Conservation (phyloP, 2,113 vertebrate genomes). For the Todiramphus chloris region DNA sequence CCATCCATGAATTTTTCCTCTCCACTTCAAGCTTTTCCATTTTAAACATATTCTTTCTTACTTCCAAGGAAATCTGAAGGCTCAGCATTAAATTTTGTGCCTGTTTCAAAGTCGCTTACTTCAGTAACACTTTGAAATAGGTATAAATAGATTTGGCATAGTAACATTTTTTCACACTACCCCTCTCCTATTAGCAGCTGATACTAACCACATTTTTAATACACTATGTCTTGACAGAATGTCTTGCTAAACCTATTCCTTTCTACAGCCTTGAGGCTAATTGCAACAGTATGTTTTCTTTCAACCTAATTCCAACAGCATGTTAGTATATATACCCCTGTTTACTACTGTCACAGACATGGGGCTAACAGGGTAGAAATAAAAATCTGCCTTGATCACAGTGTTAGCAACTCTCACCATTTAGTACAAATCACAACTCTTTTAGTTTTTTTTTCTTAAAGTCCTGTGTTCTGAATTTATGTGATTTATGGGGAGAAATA, state of each 20-base stretch:
- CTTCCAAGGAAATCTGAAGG: not conserved
- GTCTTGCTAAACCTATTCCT: not conserved
- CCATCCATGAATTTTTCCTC: not conserved
- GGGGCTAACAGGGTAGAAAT: not conserved
- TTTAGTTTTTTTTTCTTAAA: not conserved
- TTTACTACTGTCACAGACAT: not conserved
- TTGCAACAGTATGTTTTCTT: not conserved
- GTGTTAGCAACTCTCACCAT: not conserved
- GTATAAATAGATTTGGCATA: not conserved
- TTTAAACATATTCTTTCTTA: not conserved
- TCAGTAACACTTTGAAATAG: not conserved
- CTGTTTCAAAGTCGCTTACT: not conserved
- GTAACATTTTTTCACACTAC: not conserved
- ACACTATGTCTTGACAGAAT: not conserved
- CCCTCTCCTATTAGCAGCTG: not conserved
- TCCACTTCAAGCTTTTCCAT: rapidly evolving
- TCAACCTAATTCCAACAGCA: not conserved
- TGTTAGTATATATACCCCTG: not conserved
- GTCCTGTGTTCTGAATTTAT: not conserved
- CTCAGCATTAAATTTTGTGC: not conserved
- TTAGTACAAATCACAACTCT: not conserved
- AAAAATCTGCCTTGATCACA: not conserved
- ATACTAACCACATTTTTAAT: constrained; percentile 15
- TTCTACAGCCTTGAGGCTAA: not conserved
- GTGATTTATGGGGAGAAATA: not conserved